Evolutionary conservation across 2,888 invertebrate species (phyloP).

Genomic region (Dusona sp.): DNA sequence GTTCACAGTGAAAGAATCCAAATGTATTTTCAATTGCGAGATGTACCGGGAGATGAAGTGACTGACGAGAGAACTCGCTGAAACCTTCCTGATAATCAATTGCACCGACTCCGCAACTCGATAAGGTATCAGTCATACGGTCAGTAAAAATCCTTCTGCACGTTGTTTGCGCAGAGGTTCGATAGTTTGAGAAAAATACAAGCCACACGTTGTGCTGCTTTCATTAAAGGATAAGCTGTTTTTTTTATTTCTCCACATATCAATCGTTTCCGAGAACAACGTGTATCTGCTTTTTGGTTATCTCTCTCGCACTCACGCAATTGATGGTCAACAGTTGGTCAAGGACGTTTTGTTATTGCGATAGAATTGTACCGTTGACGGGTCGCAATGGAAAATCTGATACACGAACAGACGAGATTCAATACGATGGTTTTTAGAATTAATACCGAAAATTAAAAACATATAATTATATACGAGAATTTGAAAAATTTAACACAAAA

Average conservation of each 20-base stretch:
- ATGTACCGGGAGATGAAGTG: neutral
- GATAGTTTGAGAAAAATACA: too few species aligned
- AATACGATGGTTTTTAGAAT: neutral
- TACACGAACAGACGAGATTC: neutral
- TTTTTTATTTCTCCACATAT: too few species aligned
- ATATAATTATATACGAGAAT: neutral
- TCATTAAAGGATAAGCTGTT: too few species aligned
- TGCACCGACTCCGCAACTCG: neutral
- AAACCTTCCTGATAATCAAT: conserved; percentile 2
- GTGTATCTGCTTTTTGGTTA: too few species aligned
- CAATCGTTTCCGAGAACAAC: too few species aligned
- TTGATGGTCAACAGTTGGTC: neutral
- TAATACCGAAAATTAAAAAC: neutral
- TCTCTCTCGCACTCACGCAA: too few species aligned
- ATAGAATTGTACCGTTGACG: neutral
- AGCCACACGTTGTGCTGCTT: too few species aligned
- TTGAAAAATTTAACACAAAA: neutral
- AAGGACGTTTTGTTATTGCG: neutral
- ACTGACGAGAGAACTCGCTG: neutral
- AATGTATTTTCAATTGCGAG: neutral
- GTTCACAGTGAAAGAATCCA: neutral
- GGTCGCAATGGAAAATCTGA: neutral
- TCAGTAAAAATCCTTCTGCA: too few species aligned
- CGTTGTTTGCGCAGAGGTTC: too few species aligned
- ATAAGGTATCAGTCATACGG: too few species aligned